phyloP scores from a whole-genome alignment of 2,113 vertebrate species.

The Pluvialis apricaria region DNA sequence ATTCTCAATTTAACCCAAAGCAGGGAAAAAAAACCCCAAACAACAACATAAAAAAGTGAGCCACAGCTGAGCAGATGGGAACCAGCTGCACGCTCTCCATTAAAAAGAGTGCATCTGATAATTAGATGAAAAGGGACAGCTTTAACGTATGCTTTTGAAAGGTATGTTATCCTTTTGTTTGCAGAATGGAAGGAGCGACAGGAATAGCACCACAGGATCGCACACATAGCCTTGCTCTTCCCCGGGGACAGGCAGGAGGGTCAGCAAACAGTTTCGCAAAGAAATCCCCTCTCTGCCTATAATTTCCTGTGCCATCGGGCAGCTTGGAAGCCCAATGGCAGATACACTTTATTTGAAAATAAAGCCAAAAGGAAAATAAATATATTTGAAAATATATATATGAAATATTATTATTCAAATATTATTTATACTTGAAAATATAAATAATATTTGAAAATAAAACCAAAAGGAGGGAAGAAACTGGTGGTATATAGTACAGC shows the following conservation, averaged over 20 bases:
- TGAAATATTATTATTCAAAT: too few relatives aligned
- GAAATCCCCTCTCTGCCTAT: background rate
- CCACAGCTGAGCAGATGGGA: background rate
- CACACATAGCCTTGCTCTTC: background rate
- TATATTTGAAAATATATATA: too few relatives aligned
- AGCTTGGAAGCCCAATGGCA: background rate
- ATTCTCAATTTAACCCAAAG: background rate
- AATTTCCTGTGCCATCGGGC: background rate
- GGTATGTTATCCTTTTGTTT: background rate
- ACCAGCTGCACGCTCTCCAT: background rate
- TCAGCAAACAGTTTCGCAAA: background rate
- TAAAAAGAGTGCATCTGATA: background rate
- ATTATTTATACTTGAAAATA: too few relatives aligned
- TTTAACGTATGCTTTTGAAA: background rate
- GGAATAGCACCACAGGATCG: fast-evolving
- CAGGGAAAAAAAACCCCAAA: background rate
- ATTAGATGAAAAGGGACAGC: background rate
- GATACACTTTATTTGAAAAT: background rate
- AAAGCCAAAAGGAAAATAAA: background rate
- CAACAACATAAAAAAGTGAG: background rate
- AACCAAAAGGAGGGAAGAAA: background rate
- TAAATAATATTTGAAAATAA: background rate
- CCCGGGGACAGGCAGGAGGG: background rate
- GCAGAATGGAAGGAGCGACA: background rate
- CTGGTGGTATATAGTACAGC: background rate